Conservation (phyloP, 1,140 invertebrate genomes). For the Drosophila pseudoobscura region DNA sequence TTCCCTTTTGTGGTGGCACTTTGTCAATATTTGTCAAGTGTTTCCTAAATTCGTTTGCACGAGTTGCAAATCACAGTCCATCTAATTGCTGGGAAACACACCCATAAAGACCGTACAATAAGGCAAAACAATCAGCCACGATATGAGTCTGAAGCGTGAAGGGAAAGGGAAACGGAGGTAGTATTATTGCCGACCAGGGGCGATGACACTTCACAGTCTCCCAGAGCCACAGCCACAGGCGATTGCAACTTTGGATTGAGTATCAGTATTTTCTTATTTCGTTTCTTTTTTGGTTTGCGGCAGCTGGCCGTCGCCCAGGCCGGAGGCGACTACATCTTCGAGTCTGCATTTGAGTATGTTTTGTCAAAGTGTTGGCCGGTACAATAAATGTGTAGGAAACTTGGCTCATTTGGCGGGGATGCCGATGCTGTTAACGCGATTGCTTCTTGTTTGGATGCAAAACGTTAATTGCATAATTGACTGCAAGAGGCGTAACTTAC, state of each 20-base stretch:
- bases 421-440: constrained; percentile 30
- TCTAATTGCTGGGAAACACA: constrained; percentile 73
- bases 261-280: constrained; percentile 8
- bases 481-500: constrained; percentile 66
- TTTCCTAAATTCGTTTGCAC: constrained; percentile 66
- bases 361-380: constrained; percentile 55
- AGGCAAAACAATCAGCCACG: constrained; percentile 58
- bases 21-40: constrained; percentile 56
- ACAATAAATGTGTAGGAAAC: constrained; percentile 57
- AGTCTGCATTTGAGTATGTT: constrained; percentile 38
- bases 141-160: constrained; percentile 22
- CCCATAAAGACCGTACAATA: constrained; percentile 4
- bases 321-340: not conserved
- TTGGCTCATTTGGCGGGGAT: constrained; percentile 61
- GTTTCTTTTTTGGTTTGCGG: constrained; percentile 13
- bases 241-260: constrained; percentile 42
- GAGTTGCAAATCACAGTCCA: constrained; percentile 63
- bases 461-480: constrained; percentile 78
- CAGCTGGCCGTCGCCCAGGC: constrained; percentile 21
- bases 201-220: constrained; percentile 68
- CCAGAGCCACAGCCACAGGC: constrained; percentile 22
- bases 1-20: constrained; percentile 8
- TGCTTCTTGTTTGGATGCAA: constrained; percentile 67
- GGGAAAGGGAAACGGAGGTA: constrained; percentile 28
- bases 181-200: constrained; percentile 67